These are phyloP conservation scores for Amblyjoppa fuscipennis DNA, from an alignment of 2,888 invertebrate species.

Conservation along the genomic window DNA sequence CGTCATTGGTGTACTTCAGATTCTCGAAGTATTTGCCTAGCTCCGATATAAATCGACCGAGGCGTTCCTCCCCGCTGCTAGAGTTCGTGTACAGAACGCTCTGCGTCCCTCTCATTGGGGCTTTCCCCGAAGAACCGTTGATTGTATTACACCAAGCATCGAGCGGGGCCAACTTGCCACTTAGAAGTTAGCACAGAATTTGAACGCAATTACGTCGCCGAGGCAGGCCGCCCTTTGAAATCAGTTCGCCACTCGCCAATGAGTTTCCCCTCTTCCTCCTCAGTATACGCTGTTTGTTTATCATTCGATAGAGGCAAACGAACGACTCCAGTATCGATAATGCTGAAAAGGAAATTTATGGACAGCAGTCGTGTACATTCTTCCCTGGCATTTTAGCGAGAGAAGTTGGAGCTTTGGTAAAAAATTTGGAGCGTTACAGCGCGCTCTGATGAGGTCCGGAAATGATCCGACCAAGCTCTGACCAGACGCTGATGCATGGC, in stretches of 20 bases:
- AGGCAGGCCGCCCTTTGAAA: conserved; percentile 74
- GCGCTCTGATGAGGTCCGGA: too few species aligned
- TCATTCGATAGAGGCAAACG: conserved; percentile 50
- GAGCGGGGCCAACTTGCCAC: conserved; percentile 75
- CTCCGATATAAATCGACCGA: background rate
- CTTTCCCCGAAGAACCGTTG: conserved; percentile 53
- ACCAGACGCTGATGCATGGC: too few species aligned
- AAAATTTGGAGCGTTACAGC: too few species aligned
- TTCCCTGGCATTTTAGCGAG: conserved; percentile 21
- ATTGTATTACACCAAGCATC: conserved; percentile 73
- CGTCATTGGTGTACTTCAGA: background rate
- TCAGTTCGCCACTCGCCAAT: conserved; percentile 50
- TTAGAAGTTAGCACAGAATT: conserved; percentile 77
- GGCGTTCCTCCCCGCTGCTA: background rate
- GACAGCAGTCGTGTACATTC: conserved; percentile 30
- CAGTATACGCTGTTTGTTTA: conserved; percentile 52
- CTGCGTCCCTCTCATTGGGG: background rate
- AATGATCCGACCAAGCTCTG: too few species aligned
- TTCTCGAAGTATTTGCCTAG: background rate
- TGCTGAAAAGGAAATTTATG: conserved; percentile 18
- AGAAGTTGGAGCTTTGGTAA: background rate
- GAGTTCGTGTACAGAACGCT: conserved; percentile 8
- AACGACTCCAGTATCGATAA: conserved; percentile 40
- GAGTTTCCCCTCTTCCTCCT: conserved; percentile 51
- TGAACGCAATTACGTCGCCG: conserved; percentile 77